A percentile compares a stretch with the other conserved stretches of the same genome.
These are phyloP conservation scores for Cyrtonyx montezumae DNA, from an alignment of 2,113 vertebrate species.

Conservation along the genomic window DNA sequence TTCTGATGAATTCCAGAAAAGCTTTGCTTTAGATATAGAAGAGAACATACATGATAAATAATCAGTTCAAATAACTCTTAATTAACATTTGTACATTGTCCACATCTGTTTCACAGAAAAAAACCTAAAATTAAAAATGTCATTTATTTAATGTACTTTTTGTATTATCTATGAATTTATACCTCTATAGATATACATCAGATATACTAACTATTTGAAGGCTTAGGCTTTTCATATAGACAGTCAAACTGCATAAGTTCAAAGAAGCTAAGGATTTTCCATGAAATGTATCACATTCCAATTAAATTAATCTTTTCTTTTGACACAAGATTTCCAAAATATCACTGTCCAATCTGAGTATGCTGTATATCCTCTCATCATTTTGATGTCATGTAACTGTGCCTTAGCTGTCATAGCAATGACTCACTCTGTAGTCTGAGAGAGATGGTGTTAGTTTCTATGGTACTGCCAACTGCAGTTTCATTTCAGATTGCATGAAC, in stretches of 20 bases:
- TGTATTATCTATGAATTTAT: not conserved
- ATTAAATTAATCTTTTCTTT: not conserved
- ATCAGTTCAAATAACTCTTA: not conserved
- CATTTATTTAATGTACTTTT: not conserved
- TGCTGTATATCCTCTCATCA: rapidly evolving
- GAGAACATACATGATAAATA: not conserved
- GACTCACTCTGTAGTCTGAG: not conserved
- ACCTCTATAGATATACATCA: not conserved
- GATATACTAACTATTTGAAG: not conserved
- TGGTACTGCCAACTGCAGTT: no score
- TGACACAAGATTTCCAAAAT: not conserved
- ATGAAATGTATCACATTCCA: not conserved
- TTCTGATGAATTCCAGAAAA: not conserved
- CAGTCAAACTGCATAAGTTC: not conserved
- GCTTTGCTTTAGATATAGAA: not conserved
- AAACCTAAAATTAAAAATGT: not conserved
- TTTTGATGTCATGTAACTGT: not conserved
- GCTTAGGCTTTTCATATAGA: not conserved
- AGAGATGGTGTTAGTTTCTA: not conserved
- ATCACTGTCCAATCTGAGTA: not conserved
- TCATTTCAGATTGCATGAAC: not conserved
- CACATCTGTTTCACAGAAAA: not conserved
- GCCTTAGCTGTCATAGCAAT: not conserved
- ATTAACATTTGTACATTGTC: not conserved
- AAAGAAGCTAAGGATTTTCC: not conserved